Conservation (phyloP, 1,140 invertebrate genomes). For the Vanessa tameamea region DNA sequence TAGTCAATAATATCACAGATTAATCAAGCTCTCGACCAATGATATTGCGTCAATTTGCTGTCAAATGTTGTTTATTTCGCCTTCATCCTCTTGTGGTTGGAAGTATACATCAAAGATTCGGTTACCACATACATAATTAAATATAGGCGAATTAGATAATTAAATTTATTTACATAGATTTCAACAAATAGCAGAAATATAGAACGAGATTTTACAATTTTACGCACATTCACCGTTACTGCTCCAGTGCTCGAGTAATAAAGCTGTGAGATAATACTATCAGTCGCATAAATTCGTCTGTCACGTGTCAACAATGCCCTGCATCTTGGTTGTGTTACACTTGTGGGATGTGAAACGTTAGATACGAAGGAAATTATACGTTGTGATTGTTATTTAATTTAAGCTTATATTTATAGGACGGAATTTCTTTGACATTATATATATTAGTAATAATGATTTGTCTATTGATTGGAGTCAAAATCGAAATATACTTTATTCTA, state of each 20-base stretch:
- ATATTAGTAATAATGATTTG: too few relatives aligned
- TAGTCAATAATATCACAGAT: too few relatives aligned
- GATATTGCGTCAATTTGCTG: too few relatives aligned
- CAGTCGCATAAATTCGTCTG: constrained; percentile 57
- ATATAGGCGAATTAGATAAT: background rate
- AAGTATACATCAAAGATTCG: too few relatives aligned
- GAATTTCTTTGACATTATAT: too few relatives aligned
- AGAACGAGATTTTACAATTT: constrained; percentile 17
- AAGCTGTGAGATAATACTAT: constrained; percentile 58
- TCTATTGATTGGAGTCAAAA: too few relatives aligned
- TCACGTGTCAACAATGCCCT: constrained; percentile 44
- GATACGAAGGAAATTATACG: background rate
- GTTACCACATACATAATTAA: too few relatives aligned
- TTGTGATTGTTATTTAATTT: background rate
- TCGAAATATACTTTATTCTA: too few relatives aligned
- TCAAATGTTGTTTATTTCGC: too few relatives aligned
- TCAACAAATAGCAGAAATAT: background rate
- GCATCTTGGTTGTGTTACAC: constrained; percentile 41
- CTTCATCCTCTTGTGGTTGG: too few relatives aligned
- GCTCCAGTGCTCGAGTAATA: constrained; percentile 40
- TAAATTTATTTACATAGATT: background rate
- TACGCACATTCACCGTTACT: constrained; percentile 34
- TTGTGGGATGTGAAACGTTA: constrained; percentile 20
- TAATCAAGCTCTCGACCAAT: too few relatives aligned
- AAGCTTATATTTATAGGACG: too few relatives aligned